Base-by-base conservation (phyloP, 2,888 invertebrate genomes). In the Pilophorus perplexus region DNA sequence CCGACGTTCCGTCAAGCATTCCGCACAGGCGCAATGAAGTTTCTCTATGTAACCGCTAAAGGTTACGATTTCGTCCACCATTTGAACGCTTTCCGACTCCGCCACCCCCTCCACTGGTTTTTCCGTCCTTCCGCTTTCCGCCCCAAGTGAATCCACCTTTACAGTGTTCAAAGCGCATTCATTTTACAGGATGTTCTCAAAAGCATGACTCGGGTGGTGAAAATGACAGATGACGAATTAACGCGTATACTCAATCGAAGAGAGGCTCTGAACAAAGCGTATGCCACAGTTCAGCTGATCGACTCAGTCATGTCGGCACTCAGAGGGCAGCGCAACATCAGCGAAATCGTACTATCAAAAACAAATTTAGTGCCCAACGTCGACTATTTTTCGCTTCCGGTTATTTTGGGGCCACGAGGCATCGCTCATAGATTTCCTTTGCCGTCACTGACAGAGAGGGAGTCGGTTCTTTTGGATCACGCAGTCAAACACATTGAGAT, bases 301-400 rank as follows among this genome's bases (percentile, higher is more conserved):
- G 14, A 50, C 25, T 60, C 67, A 4, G 38, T 67, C 6, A 46
- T 48, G 25, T 48, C 42, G 2, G 67, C 44, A 12, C 60, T 67
- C 1, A 6, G 46, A 27, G 67, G 67, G 20, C 23, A 60, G n/a
- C 22, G 48, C 20, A 60, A 50, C 22, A 50, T 67, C n/a, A 50
- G 37, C 16, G 60, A 67, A 52, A 67, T 60, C 20, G 67, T 55
- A 27, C 22, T 67, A 5, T 33, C 59, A 5, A 25, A 28, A 40
- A 60, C 48, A 2, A 27, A 48, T n/a, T 12, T 60, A 12, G 52
- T 67, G 8, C 33, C 48, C 8, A 60, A 59, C 14, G 50, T 59
- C 3, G 40, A 37, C 12, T 67, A 50, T 20, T 67, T 67, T 33
- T 40, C 67, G 2, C 42, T 67, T 6, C 67, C 67, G n/a, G 67